Evolutionary conservation across 2,113 vertebrate genomes (phyloP).

Genomic region (Anoura caudifer): DNA sequence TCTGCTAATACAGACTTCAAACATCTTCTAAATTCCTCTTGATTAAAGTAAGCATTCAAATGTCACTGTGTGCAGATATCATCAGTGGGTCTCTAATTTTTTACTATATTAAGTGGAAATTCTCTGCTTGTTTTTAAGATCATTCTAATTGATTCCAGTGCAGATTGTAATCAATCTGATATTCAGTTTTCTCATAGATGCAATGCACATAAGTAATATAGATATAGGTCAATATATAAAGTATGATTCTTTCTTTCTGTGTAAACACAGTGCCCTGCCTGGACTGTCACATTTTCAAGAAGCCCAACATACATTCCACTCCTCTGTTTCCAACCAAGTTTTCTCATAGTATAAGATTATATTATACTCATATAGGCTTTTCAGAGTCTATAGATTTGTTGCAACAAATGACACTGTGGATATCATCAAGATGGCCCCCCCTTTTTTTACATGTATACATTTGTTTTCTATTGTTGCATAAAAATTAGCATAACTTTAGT

Average conservation of each 20-base stretch:
- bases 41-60: slow-evolving; percentile 18
- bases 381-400: background rate
- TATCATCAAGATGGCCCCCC: background rate
- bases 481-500: background rate
- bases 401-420: background rate
- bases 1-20: background rate
- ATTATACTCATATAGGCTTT: background rate
- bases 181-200: background rate
- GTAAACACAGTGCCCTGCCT: background rate
- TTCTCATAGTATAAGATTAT: background rate
- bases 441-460: background rate
- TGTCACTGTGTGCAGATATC: background rate
- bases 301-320: background rate
- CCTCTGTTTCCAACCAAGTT: background rate
- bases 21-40: background rate
- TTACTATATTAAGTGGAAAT: background rate
- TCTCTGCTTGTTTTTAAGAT: background rate
- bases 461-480: background rate
- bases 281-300: background rate
- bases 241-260: background rate
- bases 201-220: background rate
- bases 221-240: background rate
- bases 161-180: background rate
- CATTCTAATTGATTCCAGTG: background rate
- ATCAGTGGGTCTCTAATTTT: background rate